These are phyloP conservation scores for Cossypha dichroa DNA, from an alignment of 2,797 vertebrate species.

Conservation along the genomic window DNA sequence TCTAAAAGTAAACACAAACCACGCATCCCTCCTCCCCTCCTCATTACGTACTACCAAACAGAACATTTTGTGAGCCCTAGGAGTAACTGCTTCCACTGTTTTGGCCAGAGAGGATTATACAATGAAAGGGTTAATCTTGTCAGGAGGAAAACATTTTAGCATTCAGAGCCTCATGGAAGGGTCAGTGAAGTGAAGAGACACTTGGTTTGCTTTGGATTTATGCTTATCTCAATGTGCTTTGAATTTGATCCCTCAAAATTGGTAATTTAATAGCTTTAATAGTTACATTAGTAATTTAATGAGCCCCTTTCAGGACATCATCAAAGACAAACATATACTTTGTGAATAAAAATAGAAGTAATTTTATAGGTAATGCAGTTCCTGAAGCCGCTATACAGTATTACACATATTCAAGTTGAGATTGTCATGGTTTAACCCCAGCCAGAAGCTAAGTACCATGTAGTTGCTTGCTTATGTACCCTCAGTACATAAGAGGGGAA, in stretches of 20 bases:
- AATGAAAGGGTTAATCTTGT: not conserved
- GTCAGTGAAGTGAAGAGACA: not conserved
- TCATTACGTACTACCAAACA: not conserved
- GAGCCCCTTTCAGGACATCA: not conserved
- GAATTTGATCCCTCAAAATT: constrained; percentile 28
- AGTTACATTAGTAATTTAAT: constrained; percentile 58
- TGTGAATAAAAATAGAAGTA: constrained; percentile 13
- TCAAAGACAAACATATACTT: not conserved
- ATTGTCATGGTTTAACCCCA: not conserved
- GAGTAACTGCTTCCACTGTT: not conserved
- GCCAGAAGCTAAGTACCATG: not conserved
- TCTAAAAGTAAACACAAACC: not conserved
- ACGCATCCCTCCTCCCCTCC: not conserved
- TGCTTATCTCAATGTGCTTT: constrained; percentile 24
- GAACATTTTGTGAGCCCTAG: not conserved
- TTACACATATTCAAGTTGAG: not conserved
- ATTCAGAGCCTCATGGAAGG: not conserved
- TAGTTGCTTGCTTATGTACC: not conserved
- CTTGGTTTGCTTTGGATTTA: constrained; percentile 38
- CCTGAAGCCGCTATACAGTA: not conserved
- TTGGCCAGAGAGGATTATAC: not conserved
- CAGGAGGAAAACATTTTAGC: not conserved
- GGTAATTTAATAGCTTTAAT: constrained; percentile 58
- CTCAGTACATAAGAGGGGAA: not conserved
- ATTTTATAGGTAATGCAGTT: constrained; percentile 16